Evolutionary conservation across 2,888 invertebrate species (phyloP).

Genomic region (Microplitis manilae): DNA sequence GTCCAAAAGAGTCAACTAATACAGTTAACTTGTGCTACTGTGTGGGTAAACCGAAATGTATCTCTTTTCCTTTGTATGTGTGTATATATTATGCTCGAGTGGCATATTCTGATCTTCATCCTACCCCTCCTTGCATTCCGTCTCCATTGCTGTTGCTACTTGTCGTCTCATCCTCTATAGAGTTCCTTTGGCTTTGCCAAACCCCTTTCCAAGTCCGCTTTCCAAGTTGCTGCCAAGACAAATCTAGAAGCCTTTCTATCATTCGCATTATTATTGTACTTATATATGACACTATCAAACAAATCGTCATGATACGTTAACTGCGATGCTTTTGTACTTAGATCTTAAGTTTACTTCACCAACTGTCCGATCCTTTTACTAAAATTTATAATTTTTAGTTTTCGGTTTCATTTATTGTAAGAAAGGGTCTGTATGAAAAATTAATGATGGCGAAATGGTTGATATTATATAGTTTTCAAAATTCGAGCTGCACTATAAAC

Average conservation of each 20-base stretch:
- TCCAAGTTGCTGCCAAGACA: constrained; percentile 66
- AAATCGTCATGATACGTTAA: neutral
- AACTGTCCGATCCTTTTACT: neutral
- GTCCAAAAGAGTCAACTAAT: constrained; percentile 38
- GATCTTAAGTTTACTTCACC: constrained; percentile 2
- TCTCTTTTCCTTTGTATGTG: constrained; percentile 10
- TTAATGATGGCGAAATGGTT: too few species aligned
- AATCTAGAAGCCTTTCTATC: constrained; percentile 65
- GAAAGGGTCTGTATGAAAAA: too few species aligned
- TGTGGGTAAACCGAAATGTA: constrained; percentile 8
- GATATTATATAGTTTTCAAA: too few species aligned
- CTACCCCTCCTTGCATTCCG: constrained; percentile 13
- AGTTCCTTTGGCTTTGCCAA: constrained; percentile 39
- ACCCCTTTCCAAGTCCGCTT: constrained; percentile 39
- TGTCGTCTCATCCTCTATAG: constrained; percentile 25
- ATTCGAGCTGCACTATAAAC: too few species aligned
- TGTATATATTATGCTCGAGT: constrained; percentile 22
- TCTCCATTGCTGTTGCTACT: constrained; percentile 30
- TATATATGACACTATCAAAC: neutral
- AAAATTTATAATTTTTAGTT: neutral
- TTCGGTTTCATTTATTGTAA: neutral
- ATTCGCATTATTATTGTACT: constrained; percentile 64
- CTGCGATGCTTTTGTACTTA: neutral
- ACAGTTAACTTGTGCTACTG: constrained; percentile 12
- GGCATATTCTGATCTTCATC: constrained; percentile 30